Evolutionary conservation across 2,797 vertebrate species (phyloP), one percentile per base, ranked within the genome.

Genomic region (Anas flavirostris): DNA sequence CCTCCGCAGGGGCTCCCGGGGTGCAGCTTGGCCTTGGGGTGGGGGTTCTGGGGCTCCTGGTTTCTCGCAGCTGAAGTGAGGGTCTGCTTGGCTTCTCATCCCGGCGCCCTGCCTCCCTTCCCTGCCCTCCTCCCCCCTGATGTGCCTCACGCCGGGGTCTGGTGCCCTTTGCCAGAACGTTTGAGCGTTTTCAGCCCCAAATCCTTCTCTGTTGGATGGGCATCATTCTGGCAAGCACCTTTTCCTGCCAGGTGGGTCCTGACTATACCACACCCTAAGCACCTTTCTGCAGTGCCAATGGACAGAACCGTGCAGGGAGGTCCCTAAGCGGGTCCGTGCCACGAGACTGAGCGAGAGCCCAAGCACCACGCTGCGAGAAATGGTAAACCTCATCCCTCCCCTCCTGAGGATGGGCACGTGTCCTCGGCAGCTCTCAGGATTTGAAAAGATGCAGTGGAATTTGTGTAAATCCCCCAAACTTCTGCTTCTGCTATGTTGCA

Each of bases 1-100:
- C 94, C 93, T 93, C 94, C 21, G 6, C 81, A 78, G 66, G 92
- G 82, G 94, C 80, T 93, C 46, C 68, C 6, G 67, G 70, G 52
- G 72, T 0, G 29, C 82, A 96, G 60, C 67, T 89, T 83, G 91
- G 74, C 48, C 62, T 94, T 82, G 50, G 68, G 50, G 64, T 83
- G 86, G 89, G 91, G 52, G 63, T 94, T 70, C 70, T 88, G 90
- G 86, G 82, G 80, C 75, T 93, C 88, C 85, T 59, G 67, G 46
- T 82, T 80, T 86, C 70, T 93, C 66, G 67, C 85, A 78, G 88
- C 92, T 92, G 41, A 93, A 76, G 82, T 73, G 58, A 94, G 82
- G 67, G 59, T 90, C 87, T 95, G 94, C 96, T 94, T 97, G 92
- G 91, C 93, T 96, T 97, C 72, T 94, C 81, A 93, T 84, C 91